Percentiles rank a stretch among this genome's conserved stretches.
Evolutionary conservation across 2,888 invertebrate species (phyloP).

Genomic region (Cryptophagus acutangulus): DNA sequence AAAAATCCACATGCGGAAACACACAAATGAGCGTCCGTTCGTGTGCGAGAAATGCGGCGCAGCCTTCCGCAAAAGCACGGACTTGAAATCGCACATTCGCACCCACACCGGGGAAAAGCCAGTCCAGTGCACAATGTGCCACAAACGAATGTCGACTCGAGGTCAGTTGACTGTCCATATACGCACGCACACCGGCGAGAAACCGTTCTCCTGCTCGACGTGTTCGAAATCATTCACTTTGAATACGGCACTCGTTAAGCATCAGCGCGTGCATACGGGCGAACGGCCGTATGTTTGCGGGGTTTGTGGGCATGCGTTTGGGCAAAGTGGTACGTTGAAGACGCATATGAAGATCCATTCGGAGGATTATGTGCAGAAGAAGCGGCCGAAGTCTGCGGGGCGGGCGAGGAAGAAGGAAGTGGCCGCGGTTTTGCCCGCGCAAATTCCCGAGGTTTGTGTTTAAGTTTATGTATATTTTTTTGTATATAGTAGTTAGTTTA

Average conservation of each 20-base stretch:
- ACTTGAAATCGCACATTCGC: conserved; percentile 44
- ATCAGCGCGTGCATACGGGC: conserved; percentile 39
- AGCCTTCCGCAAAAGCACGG: conserved; percentile 44
- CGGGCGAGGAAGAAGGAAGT: conserved; percentile 1
- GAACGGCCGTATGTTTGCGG: conserved; percentile 40
- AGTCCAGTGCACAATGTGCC: conserved; percentile 44
- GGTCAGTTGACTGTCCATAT: conserved; percentile 24
- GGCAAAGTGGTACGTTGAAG: conserved; percentile 38
- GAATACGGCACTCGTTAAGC: conserved; percentile 35
- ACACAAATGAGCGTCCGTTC: conserved; percentile 36
- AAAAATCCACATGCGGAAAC: conserved; percentile 35
- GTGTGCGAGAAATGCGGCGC: conserved; percentile 43
- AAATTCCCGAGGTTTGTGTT: conserved; percentile 5
- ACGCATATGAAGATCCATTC: conserved; percentile 36
- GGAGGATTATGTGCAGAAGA: no score
- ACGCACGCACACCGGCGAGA: conserved; percentile 41
- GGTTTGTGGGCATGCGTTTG: conserved; percentile 38
- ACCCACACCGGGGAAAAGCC: conserved; percentile 53
- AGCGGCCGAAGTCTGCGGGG: no score
- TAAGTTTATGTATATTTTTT: no score
- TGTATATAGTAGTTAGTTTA: conserved; percentile 11
- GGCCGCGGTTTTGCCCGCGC: conserved; percentile 3
- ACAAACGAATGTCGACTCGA: conserved; percentile 39
- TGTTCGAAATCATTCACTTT: conserved; percentile 39
- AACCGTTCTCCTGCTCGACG: conserved; percentile 35